Base-by-base conservation (phyloP, 2,888 invertebrate species). In the Mechanitis mazaeus region DNA sequence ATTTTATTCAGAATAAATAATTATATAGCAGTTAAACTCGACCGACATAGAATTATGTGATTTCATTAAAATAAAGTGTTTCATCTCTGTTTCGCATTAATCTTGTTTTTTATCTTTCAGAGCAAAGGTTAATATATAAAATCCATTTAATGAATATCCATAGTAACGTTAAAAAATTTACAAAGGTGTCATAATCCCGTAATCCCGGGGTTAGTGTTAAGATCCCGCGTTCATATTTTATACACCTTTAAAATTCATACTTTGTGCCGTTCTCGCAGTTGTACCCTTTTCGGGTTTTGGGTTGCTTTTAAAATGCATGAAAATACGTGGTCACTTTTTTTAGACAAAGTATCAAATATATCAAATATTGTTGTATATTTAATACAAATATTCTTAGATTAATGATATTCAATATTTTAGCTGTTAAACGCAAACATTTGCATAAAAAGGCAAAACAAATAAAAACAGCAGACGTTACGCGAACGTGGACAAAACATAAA, bases 181-280 rank as follows among this genome's bases (percentile, higher is more conserved):
- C 54, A 54, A 11, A 54, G 54, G 60, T 45, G 59, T 33, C 55
- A 56, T 61, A 61, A 58, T 63, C 59, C 63, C 45, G 38, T 62
- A 56, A 65, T 58, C 60, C 63, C 35, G 45, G 60, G 50, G 54
- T 54, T 35, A 56, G 56, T 56, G 56, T 55, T 63, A 61, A 65
- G 60, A 65, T 61, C 54, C 63, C 57, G 53, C 60, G 61, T 64
- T 66, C 58, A 66, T 64, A 61, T 64, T 66, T 66, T 66, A 66
- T 61, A 58, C 59, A 57, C 61, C 57, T 55, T 66, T 61, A 64
- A 66, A 64, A 66, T 64, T 61, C 64, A 64, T 64, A 57, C 59
- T 45, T 54, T 53, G 59, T 53, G 63, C 61, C 65, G 54, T 61
- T 63, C 64, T 47, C 58, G 60, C 47, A 55, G 53, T 64, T 65